A percentile compares a stretch with the other conserved stretches of the same genome.
These are phyloP conservation scores for Miltochrista miniata DNA, from an alignment of 2,888 invertebrate species.

Conservation along the genomic window DNA sequence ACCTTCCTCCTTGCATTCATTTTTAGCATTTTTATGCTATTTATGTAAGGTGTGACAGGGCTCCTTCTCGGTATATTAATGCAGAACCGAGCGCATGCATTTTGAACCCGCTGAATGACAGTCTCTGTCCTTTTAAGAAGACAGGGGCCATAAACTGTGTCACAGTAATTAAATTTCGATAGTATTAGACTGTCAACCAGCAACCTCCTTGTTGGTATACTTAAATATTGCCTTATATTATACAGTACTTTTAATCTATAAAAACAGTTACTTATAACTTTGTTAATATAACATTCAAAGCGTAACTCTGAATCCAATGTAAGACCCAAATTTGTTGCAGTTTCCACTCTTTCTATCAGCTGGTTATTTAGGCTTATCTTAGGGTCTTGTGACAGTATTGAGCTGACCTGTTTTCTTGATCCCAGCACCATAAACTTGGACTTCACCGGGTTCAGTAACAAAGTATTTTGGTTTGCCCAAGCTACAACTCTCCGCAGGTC, in stretches of 20 bases:
- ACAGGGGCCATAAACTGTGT: not conserved
- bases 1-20: not conserved
- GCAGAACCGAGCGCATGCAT: not conserved
- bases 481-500: not conserved
- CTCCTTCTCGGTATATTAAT: not conserved
- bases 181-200: not conserved
- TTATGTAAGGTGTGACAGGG: not conserved
- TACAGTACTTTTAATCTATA: not conserved
- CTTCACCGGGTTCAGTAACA: not conserved
- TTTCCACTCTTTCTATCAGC: not conserved
- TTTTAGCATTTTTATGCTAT: not conserved
- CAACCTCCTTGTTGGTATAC: not conserved
- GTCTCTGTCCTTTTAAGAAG: not conserved
- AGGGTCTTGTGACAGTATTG: not conserved
- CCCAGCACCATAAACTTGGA: not conserved
- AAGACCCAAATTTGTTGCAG: not conserved
- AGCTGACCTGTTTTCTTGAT: not conserved
- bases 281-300: not conserved
- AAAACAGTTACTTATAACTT: not conserved
- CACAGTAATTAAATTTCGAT: not conserved
- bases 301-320: not conserved
- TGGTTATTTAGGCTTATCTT: not conserved
- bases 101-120: not conserved
- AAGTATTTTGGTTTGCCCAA: not conserved
- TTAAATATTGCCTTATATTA: not conserved